Evolutionary conservation across 2,797 vertebrate species (phyloP), one percentile per base, ranked within the genome.

Genomic region (Geotrypetes seraphini): DNA sequence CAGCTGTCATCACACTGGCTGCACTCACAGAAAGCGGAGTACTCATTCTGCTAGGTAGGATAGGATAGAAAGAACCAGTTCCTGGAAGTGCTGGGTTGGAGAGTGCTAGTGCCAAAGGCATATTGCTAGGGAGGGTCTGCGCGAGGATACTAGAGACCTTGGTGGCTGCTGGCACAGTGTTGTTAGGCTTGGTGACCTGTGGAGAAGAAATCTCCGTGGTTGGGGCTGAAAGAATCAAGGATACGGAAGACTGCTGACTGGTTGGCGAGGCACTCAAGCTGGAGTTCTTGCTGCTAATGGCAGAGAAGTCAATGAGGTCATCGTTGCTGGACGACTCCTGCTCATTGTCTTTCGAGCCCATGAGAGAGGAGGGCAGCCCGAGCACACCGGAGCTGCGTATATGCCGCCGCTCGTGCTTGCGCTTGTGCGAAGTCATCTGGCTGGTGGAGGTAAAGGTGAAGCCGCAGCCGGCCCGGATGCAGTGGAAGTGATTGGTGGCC

Each of bases 371-470:
- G 1, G 88, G 74, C 49, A 96, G 83, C 42, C 91, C 90, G 59
- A 95, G 81, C 44, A 86, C 83, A 0, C 88, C 86, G 0, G 91
- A 87, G 50, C 92, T 89, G 25, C 95, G 90, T 58, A 97, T 87
- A 78, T 98, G 94, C 31, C 96, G 75, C 28, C 96, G 91, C 69
- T 98, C 95, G 0, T 99, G 96, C 53, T 98, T 98, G 68, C 96
- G 96, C 57, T 99, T 99, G 67, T 99, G 96, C 10, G 96, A 99
- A 57, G 95, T 98, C 96, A 99, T 99, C 87, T 99, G 96, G 85
- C 96, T 98, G 77, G 96, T 99, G 81, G 96, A 99, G 64, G 96
- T 99, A 79, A 99, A 99, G 63, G 96, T 98, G 81, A 99, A 99
- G 66, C 95, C 96, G 12, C 96, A 98, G 80, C 94, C 92, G 0